Evolutionary conservation across 1,140 invertebrate genomes (phyloP).

Genomic region (Aphelenchoides avenae): DNA sequence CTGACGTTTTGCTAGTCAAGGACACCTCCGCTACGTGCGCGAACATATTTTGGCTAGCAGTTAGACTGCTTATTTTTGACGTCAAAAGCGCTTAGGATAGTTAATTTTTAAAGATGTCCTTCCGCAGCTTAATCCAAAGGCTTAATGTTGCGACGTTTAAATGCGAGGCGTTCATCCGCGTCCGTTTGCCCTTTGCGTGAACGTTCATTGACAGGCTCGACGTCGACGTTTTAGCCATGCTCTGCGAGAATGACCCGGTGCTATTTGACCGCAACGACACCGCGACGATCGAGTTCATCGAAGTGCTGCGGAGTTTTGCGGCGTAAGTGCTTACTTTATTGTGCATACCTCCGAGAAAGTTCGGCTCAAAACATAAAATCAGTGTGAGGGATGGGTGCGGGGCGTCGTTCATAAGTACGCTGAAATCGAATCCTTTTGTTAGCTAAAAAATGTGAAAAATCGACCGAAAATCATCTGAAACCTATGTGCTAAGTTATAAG

Average conservation of each 20-base stretch:
- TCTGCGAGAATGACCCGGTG: conserved; percentile 43
- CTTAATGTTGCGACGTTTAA: too few species aligned
- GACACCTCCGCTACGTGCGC: too few species aligned
- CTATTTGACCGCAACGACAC: conserved; percentile 37
- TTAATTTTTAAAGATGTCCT: too few species aligned
- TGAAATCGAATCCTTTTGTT: neutral
- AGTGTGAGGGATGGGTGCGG: conserved; percentile 2
- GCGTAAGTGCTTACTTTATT: conserved; percentile 11
- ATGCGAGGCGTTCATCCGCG: too few species aligned
- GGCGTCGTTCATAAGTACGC: neutral
- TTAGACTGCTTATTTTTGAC: too few species aligned
- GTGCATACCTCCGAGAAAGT: neutral
- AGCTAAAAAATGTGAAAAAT: conserved; percentile 10
- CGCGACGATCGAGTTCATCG: conserved; percentile 29
- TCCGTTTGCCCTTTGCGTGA: too few species aligned
- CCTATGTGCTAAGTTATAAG: neutral
- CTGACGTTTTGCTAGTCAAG: too few species aligned
- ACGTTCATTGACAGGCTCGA: too few species aligned
- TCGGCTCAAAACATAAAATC: neutral
- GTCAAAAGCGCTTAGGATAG: too few species aligned
- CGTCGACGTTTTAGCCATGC: too few species aligned
- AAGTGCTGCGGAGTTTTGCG: conserved; percentile 30
- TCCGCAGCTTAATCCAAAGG: too few species aligned
- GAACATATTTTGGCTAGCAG: too few species aligned
- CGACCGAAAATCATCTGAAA: conserved; percentile 1